phyloP scores from a whole-genome alignment of 2,797 vertebrate species.

The Anomalospiza imberbis region DNA sequence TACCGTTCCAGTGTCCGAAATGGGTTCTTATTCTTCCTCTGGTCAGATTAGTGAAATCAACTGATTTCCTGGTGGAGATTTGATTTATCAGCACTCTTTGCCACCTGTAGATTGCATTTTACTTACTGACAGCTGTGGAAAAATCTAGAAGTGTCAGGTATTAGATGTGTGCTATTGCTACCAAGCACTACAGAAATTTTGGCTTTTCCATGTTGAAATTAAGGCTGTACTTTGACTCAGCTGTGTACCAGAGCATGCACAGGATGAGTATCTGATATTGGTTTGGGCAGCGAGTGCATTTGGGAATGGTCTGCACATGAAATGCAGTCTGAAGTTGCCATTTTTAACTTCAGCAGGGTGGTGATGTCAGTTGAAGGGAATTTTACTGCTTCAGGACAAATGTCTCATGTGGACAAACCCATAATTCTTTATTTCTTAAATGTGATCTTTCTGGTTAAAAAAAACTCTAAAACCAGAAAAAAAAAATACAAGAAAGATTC shows the following conservation, averaged over 20 bases:
- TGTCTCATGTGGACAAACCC: not conserved
- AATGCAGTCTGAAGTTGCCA: not conserved
- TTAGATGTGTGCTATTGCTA: not conserved
- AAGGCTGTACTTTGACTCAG: not conserved
- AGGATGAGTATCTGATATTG: not conserved
- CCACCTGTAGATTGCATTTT: not conserved
- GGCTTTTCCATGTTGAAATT: not conserved
- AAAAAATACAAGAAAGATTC: not conserved
- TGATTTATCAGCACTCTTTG: not conserved
- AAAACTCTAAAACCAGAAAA: not conserved
- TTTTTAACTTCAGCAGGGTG: not conserved
- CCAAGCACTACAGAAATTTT: not conserved
- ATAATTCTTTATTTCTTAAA: not conserved
- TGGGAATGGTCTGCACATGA: not conserved
- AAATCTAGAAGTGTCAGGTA: not conserved
- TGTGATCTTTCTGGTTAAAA: not conserved
- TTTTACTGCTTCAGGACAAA: not conserved
- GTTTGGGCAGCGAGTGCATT: not conserved
- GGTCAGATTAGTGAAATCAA: not conserved
- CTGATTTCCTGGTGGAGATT: not conserved
- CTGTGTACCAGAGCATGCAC: not conserved
- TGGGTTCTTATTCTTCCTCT: not conserved
- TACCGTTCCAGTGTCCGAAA: not conserved
- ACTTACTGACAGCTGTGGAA: not conserved
- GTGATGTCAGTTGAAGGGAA: not conserved